Evolutionary conservation across 2,113 vertebrate genomes (phyloP), one percentile per base, ranked within the genome.

Genomic region (Tonatia bakeri): DNA sequence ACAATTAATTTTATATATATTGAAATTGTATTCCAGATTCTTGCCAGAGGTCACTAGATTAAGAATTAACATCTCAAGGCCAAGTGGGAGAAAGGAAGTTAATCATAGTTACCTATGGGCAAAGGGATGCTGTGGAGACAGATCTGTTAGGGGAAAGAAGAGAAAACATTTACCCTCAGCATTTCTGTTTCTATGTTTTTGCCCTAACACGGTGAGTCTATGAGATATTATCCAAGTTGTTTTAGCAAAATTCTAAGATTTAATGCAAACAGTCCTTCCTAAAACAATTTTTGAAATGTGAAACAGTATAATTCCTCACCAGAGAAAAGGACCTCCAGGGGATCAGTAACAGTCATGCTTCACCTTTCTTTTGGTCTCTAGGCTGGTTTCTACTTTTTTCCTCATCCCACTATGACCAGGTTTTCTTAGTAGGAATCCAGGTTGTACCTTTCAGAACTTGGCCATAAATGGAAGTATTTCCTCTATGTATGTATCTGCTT

Each of bases 31-130:
- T 94, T 61, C 33, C 89, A 11, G 22, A 97, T 87, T 38, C 81
- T 87, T 94, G 59, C 24, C 82, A 93, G 38, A 83, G 31, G 38
- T 59, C 13, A 56, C 59, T 79, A 19, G 67, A 97, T 91, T 61
- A 91, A 94, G 47, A 94, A 85, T 91, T 86, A 95, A 81, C 11
- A 87, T 73, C 85, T 95, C 47, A 76, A 19, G 87, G 33, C 20
- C 47, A 52, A n/a, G 13, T 6, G 24, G 19, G 19, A 70, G 33
- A 87, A 97, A 91, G n/a, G 56, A 93, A 94, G 38, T 24, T 80
- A 38, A 81, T 87, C 38, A 94, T 36, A 87, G 33, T 4, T 36
- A 50, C 33, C 70, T 24, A 75, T 0, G 72, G 67, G 40, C 69
- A 92, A 93, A 86, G 17, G 12, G 38, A 31, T 19, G 38, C 72